These are phyloP conservation scores for Caerostris darwini DNA, from an alignment of 1,140 invertebrate genomes.

Conservation along the genomic window DNA sequence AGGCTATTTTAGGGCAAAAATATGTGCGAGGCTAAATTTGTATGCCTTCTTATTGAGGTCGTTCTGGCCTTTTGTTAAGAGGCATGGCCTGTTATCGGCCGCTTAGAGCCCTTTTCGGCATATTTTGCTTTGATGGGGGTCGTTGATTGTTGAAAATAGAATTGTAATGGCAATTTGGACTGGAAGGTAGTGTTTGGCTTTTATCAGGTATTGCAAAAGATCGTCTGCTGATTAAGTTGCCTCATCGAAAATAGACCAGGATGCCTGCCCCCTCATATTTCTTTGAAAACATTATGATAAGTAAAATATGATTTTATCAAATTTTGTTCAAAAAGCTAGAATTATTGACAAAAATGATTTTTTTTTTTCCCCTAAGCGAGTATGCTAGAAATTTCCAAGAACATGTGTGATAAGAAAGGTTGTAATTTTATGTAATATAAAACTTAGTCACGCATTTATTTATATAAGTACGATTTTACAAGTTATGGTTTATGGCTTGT, in stretches of 20 bases:
- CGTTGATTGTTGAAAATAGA: slow-evolving; percentile 18
- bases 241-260: background rate
- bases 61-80: slow-evolving; percentile 10
- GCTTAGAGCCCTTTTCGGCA: background rate
- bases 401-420: too few species aligned
- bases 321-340: background rate
- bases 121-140: background rate
- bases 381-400: too few species aligned
- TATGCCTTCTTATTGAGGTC: background rate
- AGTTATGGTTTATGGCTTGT: too few species aligned
- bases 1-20: slow-evolving; percentile 52
- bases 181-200: background rate
- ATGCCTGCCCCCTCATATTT: background rate
- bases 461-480: too few species aligned
- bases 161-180: slow-evolving; percentile 26
- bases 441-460: too few species aligned
- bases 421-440: too few species aligned
- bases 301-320: background rate
- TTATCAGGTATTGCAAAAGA: slow-evolving; percentile 1
- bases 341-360: background rate
- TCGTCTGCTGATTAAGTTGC: background rate
- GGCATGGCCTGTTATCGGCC: slow-evolving; percentile 17
- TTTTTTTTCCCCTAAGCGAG: too few species aligned
- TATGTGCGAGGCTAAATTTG: slow-evolving; percentile 45
- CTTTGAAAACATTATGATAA: background rate